These are phyloP conservation scores for Caenorhabditis sp. DNA, from an alignment of 2,888 invertebrate genomes.

Conservation along the genomic window DNA sequence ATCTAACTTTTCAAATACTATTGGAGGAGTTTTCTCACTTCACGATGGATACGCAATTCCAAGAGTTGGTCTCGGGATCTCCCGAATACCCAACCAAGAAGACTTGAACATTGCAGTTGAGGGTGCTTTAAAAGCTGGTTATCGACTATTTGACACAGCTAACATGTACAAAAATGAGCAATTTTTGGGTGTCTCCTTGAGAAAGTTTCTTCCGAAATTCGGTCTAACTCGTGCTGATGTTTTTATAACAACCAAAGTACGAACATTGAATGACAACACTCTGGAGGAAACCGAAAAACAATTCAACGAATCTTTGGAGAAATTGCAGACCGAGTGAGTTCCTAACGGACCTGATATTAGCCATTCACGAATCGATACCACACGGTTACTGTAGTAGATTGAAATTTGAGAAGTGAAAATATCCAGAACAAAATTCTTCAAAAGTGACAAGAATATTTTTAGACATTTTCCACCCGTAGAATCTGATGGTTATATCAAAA, in stretches of 20 bases:
- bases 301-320: constrained; percentile 44
- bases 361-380: too few species aligned
- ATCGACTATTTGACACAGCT: constrained; percentile 81
- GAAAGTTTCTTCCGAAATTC: constrained; percentile 78
- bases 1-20: too few species aligned
- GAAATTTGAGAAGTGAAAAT: too few species aligned
- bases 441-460: too few species aligned
- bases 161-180: constrained; percentile 81
- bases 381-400: too few species aligned
- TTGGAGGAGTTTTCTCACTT: constrained; percentile 38
- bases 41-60: constrained; percentile 51
- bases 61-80: constrained; percentile 56
- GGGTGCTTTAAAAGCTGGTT: constrained; percentile 74
- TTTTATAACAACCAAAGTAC: constrained; percentile 83
- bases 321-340: constrained; percentile 44
- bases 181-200: constrained; percentile 76
- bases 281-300: constrained; percentile 35
- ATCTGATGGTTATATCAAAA: too few species aligned
- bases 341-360: background rate
- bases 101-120: constrained; percentile 35
- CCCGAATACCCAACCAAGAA: constrained; percentile 48
- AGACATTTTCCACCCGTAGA: too few species aligned
- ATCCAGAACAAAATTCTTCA: too few species aligned
- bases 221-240: constrained; percentile 79
- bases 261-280: constrained; percentile 69